A percentile compares a stretch with the other conserved stretches of the same genome.
Conservation (phyloP, 2,113 vertebrate genomes). For the Carassius carassius region DNA sequence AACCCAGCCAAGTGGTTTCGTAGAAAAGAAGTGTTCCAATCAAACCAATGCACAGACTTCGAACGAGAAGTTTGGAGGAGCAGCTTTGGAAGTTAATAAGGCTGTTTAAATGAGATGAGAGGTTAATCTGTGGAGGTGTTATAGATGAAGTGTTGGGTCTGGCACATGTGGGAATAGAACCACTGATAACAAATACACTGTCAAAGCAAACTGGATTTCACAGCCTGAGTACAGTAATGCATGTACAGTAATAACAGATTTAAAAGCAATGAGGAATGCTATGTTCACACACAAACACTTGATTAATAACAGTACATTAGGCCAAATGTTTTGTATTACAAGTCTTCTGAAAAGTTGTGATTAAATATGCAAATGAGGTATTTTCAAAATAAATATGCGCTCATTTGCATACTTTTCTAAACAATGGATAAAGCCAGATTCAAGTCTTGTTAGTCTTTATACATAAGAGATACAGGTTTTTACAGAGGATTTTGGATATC, state of each 20-base stretch:
- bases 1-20: not conserved
- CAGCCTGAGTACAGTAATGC: not conserved
- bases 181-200: not conserved
- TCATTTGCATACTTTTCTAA: no score
- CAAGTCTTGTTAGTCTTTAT: no score
- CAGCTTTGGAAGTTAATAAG: slow-evolving; percentile 14
- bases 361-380: no score
- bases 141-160: not conserved
- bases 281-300: no score
- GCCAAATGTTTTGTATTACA: no score
- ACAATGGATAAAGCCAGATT: no score
- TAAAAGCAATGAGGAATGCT: no score
- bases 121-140: slow-evolving; percentile 22
- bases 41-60: not conserved
- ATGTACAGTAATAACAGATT: not conserved
- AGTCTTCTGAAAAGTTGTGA: no score
- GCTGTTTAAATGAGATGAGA: slow-evolving; percentile 7
- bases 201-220: not conserved
- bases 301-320: no score
- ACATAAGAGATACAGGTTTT: no score
- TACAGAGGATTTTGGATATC: no score
- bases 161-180: not conserved
- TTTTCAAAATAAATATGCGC: no score
- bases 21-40: not conserved
- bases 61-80: slow-evolving; percentile 6